phyloP scores from a whole-genome alignment of 2,888 invertebrate genomes.

The Empis stercorea region DNA sequence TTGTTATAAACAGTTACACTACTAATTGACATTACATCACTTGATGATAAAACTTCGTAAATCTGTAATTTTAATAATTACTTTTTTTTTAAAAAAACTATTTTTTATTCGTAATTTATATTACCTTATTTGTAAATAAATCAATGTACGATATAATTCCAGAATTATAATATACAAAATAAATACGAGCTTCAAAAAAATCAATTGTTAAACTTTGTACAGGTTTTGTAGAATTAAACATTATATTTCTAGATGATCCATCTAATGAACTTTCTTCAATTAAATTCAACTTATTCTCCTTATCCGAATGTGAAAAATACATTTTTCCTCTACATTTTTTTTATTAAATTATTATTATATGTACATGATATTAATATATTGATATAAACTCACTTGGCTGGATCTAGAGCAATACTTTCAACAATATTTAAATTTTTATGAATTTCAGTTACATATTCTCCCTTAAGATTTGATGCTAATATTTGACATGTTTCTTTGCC shows the following conservation, averaged over 20 bases:
- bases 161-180: constrained; percentile 52
- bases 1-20: constrained; percentile 54
- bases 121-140: constrained; percentile 32
- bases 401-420: constrained; percentile 57
- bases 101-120: background rate
- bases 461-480: constrained; percentile 55
- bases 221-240: constrained; percentile 23
- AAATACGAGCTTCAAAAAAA: constrained; percentile 45
- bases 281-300: constrained; percentile 29
- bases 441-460: constrained; percentile 49
- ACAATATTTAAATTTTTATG: constrained; percentile 36
- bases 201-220: constrained; percentile 49
- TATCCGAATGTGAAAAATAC: constrained; percentile 43
- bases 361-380: too few relatives aligned
- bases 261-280: constrained; percentile 55
- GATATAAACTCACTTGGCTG: constrained; percentile 36
- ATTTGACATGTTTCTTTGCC: constrained; percentile 43
- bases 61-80: constrained; percentile 9
- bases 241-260: constrained; percentile 39
- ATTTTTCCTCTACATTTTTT: constrained; percentile 46
- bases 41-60: constrained; percentile 24
- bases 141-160: constrained; percentile 50
- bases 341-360: background rate
- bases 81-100: background rate
- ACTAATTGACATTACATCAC: constrained; percentile 31